Conservation (phyloP, 2,888 invertebrate genomes). For the Chydorus sphaericus region DNA sequence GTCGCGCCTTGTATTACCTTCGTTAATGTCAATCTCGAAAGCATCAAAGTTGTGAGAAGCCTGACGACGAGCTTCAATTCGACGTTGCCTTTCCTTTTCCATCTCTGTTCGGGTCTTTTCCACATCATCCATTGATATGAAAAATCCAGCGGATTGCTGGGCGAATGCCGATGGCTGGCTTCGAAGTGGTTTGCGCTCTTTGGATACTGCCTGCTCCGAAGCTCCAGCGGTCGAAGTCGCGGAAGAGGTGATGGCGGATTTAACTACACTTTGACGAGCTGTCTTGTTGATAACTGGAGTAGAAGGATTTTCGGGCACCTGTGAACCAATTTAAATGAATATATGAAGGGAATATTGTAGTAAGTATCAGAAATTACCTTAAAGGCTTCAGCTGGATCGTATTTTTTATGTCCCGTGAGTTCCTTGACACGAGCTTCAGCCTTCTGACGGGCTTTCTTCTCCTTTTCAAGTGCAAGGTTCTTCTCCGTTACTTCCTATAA, state of each 20-base stretch:
- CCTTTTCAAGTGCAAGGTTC: conserved; percentile 8
- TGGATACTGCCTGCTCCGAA: not conserved
- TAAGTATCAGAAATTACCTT: not conserved
- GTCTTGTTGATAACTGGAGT: not conserved
- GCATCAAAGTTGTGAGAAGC: conserved; percentile 5
- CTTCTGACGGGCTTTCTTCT: conserved; percentile 5
- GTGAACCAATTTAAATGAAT: not conserved
- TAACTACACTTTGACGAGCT: not conserved
- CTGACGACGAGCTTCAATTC: not conserved
- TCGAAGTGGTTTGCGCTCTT: not conserved
- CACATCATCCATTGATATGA: conserved; percentile 11
- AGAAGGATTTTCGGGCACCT: not conserved
- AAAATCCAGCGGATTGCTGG: not conserved
- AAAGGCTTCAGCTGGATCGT: not conserved
- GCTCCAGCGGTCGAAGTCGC: not conserved
- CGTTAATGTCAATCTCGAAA: conserved; percentile 4
- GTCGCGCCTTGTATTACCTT: not conserved
- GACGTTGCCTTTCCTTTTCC: conserved; percentile 4
- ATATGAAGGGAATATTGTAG: no score
- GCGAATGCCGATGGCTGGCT: not conserved
- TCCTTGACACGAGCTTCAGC: conserved; percentile 5
- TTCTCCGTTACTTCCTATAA: conserved; percentile 5
- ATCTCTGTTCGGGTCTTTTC: not conserved
- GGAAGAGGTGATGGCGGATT: not conserved
- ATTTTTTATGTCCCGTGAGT: not conserved